These are phyloP conservation scores for Phylloscopus whistleri DNA, from an alignment of 2,113 vertebrate species.

Conservation along the genomic window DNA sequence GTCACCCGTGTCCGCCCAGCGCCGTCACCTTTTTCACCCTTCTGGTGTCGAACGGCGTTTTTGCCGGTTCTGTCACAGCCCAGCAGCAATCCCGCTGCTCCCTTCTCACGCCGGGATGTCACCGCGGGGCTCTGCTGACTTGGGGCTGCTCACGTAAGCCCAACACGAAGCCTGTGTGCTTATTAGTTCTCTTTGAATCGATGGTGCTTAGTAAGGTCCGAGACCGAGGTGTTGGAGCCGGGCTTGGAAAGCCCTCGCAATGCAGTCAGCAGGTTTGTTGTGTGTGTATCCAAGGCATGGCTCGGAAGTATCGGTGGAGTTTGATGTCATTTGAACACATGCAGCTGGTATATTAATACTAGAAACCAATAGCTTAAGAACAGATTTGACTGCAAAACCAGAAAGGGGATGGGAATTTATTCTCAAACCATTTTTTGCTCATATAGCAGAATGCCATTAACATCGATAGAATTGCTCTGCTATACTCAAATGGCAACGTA, in stretches of 20 bases:
- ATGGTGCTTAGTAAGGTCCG: fast-evolving
- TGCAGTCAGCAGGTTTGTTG: neutral
- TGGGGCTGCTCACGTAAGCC: neutral
- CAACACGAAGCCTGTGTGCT: fast-evolving
- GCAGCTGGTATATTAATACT: neutral
- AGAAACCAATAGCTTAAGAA: neutral
- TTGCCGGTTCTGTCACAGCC: fast-evolving
- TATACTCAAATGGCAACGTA: fast-evolving
- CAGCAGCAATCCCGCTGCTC: neutral
- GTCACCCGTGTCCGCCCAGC: no score
- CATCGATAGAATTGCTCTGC: no score
- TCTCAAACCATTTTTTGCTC: neutral
- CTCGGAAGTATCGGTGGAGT: neutral
- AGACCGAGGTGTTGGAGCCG: neutral
- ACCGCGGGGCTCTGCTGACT: neutral
- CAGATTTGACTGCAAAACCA: neutral
- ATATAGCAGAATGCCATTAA: fast-evolving
- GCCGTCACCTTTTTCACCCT: neutral
- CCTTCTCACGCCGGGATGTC: neutral
- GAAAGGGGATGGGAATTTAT: neutral
- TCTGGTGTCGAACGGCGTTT: fast-evolving
- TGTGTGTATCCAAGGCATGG: neutral
- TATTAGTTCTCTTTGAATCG: fast-evolving
- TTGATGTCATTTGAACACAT: neutral
- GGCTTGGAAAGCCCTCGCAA: fast-evolving